Percentiles rank a stretch among this genome's conserved stretches.
phyloP scores from a whole-genome alignment of 2,797 vertebrate species.

The Anabacerthia variegaticeps region DNA sequence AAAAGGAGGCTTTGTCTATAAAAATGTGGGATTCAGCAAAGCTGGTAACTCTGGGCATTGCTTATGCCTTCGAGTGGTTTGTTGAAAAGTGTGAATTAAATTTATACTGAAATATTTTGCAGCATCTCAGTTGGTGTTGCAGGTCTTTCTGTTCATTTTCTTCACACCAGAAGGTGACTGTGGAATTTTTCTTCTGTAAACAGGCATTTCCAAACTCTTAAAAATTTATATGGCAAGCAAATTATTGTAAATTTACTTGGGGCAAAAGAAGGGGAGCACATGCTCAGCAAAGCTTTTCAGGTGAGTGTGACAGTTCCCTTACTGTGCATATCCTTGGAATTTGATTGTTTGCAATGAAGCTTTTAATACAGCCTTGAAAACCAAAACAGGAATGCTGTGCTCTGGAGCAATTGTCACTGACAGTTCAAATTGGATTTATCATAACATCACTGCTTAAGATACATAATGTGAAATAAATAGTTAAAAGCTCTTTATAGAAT shows the following conservation, averaged over 20 bases:
- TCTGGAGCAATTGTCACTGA: neutral
- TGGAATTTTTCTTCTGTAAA: constrained; percentile 39
- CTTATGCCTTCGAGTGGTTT: neutral
- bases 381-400: neutral
- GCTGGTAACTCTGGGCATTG: neutral
- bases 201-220: constrained; percentile 94
- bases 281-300: constrained; percentile 99
- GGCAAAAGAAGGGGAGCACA: constrained; percentile 96
- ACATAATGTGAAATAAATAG: neutral
- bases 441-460: neutral
- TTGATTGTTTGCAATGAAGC: neutral
- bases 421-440: neutral
- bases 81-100: neutral
- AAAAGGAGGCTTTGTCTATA: neutral
- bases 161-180: neutral
- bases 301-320: constrained; percentile 72
- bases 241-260: constrained; percentile 96
- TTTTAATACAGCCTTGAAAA: neutral
- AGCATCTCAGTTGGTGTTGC: neutral
- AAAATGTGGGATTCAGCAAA: neutral
- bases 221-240: constrained; percentile 92
- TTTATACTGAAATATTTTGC: neutral
- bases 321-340: neutral
- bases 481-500: neutral
- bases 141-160: neutral